Evolutionary conservation across 2,113 vertebrate species (phyloP), one percentile per base, ranked within the genome.

Genomic region (Nothobranchius kuhntae): DNA sequence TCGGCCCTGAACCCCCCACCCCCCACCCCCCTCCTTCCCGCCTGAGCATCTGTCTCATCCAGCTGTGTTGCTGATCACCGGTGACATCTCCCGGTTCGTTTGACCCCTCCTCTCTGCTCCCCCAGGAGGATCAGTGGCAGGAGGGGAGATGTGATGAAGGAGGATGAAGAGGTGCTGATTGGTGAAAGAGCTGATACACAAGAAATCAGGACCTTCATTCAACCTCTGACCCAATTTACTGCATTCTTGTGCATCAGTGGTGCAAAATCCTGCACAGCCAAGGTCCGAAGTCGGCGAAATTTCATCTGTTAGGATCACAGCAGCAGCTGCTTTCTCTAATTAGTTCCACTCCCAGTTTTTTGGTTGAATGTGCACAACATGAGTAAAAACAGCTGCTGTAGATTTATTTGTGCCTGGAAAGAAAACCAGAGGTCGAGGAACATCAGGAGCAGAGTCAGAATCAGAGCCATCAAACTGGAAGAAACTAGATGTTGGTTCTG

Each of bases 281-380:
- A 52, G 55, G 68, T 61, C 55, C 6, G n/a, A n/a, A 53, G 21
- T 30, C 36, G 45, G 26, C 53, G 24, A 45, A 44, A 64, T 71
- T 24, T 40, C 10, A 7, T 69, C 54, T 71, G 42, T 9, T 51
- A 42, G 7, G 13, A 42, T 65, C 53, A 42, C 65, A 68, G 7
- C 68, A 75, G 55, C 85, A 81, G 71, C 85, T 85, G 82, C 4
- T 76, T 54, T 8, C 59, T 53, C 45, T 83, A 87, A 87, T 84
- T 78, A 80, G 62, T 3, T 72, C 65, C 38, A 2, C 55, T 71
- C 13, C 36, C 40, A 7, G 54, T 26, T 71, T 61, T 77, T 61
- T 61, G 69, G 46, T 58, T 57, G 63, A 57, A 69, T 64, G 54
- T 74, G 69, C 51, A 65, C 46, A 53, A 61, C 59, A 61, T 61